Base-by-base conservation (phyloP, 2,797 vertebrate genomes). In the Pseudochaenichthys georgianus region DNA sequence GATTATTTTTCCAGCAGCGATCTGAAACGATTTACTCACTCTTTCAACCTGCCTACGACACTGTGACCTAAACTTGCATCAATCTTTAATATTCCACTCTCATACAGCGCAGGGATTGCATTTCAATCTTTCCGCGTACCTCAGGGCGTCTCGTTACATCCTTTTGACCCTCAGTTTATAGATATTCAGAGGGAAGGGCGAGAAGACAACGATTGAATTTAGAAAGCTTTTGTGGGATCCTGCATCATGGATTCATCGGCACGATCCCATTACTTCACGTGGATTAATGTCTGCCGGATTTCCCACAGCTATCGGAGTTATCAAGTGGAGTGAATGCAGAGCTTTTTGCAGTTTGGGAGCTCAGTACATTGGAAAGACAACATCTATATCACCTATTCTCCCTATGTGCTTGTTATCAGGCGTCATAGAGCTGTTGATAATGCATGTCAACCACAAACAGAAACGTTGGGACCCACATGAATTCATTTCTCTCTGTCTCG, bases 401-500 rank as follows among this genome's bases (percentile, higher is more conserved):
- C 21, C 6, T 58, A n/a, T 10, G 41, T 41, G 12, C 64, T 50
- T 6, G 3, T 21, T 21, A 48, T 62, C 7, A 28, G 60, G 68
- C 8, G 12, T 64, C 31, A 42, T 46, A 58, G 38, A 21, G 31
- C 23, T 5, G 17, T 19, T 45, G 58, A 41, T 16, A 16, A 48
- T 46, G 50, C 16, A 43, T 31, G 19, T 47, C 16, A 13, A 43
- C 19, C 19, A 38, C 21, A 48, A 60, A 52, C 41, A 51, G 10
- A 16, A 34, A 17, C 34, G 9, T 38, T 38, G 90, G 94, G 92
- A 95, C 93, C 94, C 90, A 94, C 94, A 92, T 94, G 95, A 94
- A 96, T 94, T 93, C 91, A 94, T 95, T 93, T 93, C 92, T 94
- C 78, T 93, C 95, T 93, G 91, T 95, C 91, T 23, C 23, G 23